Base-by-base conservation (phyloP, 2,888 invertebrate species). In the Nudaria mundana region DNA sequence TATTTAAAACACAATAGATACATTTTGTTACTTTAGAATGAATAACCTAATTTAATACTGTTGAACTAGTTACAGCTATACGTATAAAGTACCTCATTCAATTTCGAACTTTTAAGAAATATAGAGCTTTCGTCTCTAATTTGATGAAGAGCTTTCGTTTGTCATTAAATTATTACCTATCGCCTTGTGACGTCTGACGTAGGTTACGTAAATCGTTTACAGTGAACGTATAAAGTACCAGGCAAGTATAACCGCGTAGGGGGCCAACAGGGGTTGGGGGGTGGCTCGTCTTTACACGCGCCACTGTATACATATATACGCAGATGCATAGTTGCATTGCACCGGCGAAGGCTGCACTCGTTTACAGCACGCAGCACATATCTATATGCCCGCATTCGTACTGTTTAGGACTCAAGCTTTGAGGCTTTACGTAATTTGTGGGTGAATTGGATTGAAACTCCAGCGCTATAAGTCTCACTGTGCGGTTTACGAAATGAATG, bases 361-460 rank as follows among this genome's bases (percentile, higher is more conserved):
- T 64, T 81, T 81, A 83, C 81, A 80, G 67, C 65, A 56, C 48
- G 42, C 55, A 44, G 49, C 53, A 56, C 49, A 57, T n/a, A n/a
- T 66, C 60, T 67, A 64, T 65, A 68, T 63, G 66, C 52, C 52
- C 46, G 50, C 62, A 55, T 64, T 59, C 36, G 50, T 59, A 64
- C 64, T 55, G 63, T 68, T 69, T 65, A 66, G 66, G 54, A 73
- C 67, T 71, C 73, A 71, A 74, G 77, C 81, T 78, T 78, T 77
- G 75, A 78, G 69, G 77, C 74, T 80, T 81, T 82, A 78, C 76
- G 79, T 82, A 79, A 84, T 82, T 82, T 80, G 79, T 70, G 70
- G 71, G 65, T 74, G 74, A 75, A 81, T 81, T 77, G 71, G 66
- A 79, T 80, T 73, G 71, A 70, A 62, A 65, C 66, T 74, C 64